These are phyloP conservation scores for Psophia crepitans DNA, from an alignment of 2,113 vertebrate species.

Conservation along the genomic window DNA sequence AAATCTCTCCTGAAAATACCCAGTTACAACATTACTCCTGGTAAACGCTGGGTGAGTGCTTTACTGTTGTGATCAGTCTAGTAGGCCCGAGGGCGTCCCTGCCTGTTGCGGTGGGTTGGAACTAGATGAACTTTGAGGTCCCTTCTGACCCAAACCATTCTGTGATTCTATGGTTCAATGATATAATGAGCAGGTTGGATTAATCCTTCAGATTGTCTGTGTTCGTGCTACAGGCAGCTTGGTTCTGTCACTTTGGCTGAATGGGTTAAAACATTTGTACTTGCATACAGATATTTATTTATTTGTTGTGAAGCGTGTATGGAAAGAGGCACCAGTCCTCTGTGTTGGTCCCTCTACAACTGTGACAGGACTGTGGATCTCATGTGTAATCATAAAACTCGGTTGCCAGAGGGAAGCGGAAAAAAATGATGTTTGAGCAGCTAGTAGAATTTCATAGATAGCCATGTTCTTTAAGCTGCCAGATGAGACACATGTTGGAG, in stretches of 20 bases:
- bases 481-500: background rate
- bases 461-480: background rate
- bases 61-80: too few relatives aligned
- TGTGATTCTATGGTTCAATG: too few relatives aligned
- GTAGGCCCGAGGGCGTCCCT: too few relatives aligned
- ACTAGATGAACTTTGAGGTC: too few relatives aligned
- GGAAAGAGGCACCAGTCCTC: background rate
- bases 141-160: too few relatives aligned
- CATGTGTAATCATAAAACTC: fast-evolving
- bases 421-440: background rate
- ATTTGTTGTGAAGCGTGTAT: fast-evolving
- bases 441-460: background rate
- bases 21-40: background rate
- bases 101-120: too few relatives aligned
- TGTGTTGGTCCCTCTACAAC: fast-evolving
- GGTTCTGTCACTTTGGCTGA: background rate
- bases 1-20: background rate
- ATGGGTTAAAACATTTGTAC: background rate
- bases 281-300: too few relatives aligned
- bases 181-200: background rate
- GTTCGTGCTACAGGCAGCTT: background rate
- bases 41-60: background rate
- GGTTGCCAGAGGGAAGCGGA: background rate
- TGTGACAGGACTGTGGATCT: background rate
- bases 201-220: background rate